Evolutionary conservation across 2,113 vertebrate genomes (phyloP).

Genomic region (Laticauda colubrina): DNA sequence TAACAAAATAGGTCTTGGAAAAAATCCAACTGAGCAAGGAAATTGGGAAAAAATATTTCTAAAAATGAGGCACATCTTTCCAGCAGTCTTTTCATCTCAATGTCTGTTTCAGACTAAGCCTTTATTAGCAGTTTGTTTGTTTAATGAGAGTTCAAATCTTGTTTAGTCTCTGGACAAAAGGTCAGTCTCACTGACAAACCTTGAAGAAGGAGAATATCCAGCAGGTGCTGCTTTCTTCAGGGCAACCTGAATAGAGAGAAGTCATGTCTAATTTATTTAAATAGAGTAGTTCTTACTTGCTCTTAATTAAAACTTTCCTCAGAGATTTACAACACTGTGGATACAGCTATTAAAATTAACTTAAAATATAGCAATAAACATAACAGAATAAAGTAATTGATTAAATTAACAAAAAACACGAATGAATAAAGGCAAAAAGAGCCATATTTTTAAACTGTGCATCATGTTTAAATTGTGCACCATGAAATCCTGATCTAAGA

Average conservation of each 20-base stretch:
- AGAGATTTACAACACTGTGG: neutral
- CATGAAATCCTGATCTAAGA: neutral
- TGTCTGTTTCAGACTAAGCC: neutral
- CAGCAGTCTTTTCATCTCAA: neutral
- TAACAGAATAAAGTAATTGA: neutral
- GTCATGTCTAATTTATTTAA: neutral
- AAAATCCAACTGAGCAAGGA: neutral
- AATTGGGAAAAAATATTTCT: neutral
- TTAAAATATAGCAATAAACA: neutral
- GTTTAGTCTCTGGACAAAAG: constrained; percentile 1
- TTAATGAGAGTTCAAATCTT: constrained; percentile 4
- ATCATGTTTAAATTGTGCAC: too few relatives aligned
- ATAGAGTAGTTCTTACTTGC: neutral
- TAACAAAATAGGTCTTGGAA: neutral
- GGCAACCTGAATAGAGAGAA: neutral
- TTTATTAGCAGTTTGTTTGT: neutral
- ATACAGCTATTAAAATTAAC: neutral
- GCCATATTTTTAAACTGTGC: neutral
- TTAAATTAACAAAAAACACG: neutral
- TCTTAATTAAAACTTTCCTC: neutral
- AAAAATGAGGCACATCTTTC: neutral
- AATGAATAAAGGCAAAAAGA: neutral
- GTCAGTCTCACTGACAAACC: neutral
- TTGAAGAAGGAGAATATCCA: neutral
- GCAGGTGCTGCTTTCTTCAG: neutral